Evolutionary conservation across 2,797 vertebrate genomes (phyloP).

Genomic region (Linurgus olivaceus): DNA sequence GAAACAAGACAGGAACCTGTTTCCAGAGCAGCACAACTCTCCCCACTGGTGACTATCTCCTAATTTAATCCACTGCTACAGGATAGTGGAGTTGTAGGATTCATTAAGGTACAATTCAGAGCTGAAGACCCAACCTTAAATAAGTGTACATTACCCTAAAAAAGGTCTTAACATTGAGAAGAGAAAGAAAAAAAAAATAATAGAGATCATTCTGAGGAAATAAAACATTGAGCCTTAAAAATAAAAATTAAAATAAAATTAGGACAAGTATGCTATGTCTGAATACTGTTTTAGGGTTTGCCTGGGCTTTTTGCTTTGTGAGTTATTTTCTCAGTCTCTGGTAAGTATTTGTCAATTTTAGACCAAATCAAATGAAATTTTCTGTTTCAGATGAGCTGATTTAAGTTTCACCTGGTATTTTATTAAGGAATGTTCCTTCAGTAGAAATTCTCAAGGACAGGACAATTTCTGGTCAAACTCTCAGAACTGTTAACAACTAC

Average conservation of each 20-base stretch:
- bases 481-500: not conserved
- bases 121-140: not conserved
- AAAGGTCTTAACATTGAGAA: not conserved
- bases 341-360: not conserved
- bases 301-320: not conserved
- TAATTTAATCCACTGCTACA: not conserved
- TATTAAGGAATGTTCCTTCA: not conserved
- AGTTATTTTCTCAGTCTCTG: not conserved
- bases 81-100: not conserved
- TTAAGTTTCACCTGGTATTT: not conserved
- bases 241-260: not conserved
- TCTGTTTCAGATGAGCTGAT: not conserved
- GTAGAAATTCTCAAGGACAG: not conserved
- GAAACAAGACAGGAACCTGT: not conserved
- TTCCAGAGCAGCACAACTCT: not conserved
- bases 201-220: accelerated
- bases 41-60: not conserved
- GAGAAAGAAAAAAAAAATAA: not conserved
- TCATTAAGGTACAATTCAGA: not conserved
- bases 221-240: not conserved
- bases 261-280: accelerated
- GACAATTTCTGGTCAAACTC: not conserved
- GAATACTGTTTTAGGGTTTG: not conserved
- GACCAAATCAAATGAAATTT: not conserved
- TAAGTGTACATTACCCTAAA: not conserved